Conservation (phyloP, 1,140 invertebrate genomes). For the Tetranychus cinnabarinus region DNA sequence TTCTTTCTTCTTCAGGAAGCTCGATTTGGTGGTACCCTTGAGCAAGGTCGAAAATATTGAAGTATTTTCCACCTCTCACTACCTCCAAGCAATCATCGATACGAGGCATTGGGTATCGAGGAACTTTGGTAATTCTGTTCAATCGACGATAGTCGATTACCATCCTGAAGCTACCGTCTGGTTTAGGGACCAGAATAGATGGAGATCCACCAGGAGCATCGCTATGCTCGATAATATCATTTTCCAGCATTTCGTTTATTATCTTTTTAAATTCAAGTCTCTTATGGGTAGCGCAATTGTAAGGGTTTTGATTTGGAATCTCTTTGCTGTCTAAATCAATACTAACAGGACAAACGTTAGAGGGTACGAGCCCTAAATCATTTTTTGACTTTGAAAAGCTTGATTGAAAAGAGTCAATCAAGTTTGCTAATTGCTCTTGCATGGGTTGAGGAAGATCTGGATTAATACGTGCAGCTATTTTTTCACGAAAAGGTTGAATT, state of each 20-base stretch:
- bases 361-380: too few species aligned
- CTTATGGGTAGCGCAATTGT: too few species aligned
- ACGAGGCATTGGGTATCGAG: slow-evolving; percentile 25
- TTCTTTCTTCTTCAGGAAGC: neutral
- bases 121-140: slow-evolving; percentile 21
- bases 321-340: too few species aligned
- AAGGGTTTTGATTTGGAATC: too few species aligned
- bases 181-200: neutral
- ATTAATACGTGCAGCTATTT: too few species aligned
- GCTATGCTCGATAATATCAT: neutral
- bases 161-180: neutral
- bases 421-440: too few species aligned
- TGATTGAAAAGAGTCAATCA: too few species aligned
- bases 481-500: too few species aligned
- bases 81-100: neutral
- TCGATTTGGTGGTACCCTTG: slow-evolving; percentile 24
- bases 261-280: neutral
- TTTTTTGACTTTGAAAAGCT: too few species aligned
- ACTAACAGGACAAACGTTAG: too few species aligned
- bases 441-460: too few species aligned
- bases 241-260: neutral
- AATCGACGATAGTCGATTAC: slow-evolving; percentile 22
- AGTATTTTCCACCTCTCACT: slow-evolving; percentile 16
- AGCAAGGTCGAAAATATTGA: slow-evolving; percentile 23
- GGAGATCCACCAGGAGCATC: neutral